Base-by-base conservation (phyloP, 2,797 vertebrate genomes). In the Lycodopsis pacificus region DNA sequence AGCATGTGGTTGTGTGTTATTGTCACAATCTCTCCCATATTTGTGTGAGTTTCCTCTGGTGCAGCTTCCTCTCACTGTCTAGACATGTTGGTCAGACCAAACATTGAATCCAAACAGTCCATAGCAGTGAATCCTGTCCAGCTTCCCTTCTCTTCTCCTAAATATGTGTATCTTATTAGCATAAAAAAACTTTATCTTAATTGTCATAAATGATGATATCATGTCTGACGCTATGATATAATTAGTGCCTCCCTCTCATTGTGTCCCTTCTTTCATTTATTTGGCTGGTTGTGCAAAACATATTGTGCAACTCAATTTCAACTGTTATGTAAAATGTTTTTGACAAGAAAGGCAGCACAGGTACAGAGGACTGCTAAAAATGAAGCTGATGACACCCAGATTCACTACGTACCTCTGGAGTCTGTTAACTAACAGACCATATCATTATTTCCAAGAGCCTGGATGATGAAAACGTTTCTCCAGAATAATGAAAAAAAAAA, bases 1-100 rank as follows among this genome's bases (percentile, higher is more conserved):
- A 40, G 42, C 17, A 66, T 61, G 71, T 51, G 71, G 59, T 36
- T 65, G 65, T 69, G 30, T 65, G 61, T 70, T 69, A 11, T 38
- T 49, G 27, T 27, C 25, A 4, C 1, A 3, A n/a, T 61, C 22
- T 22, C 49, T n/a, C 25, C 22, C 3, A 15, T 59, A 61, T 59
- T 22, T 25, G 27, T 10, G 30, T 69, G 42, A 22, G 65, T 64
- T 57, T 79, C 49, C 22, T 54, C n/a, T 64, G 40, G 17, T 75
- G 27, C 27, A 54, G 65, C 58, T 63, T 64, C 38, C 65, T 61
- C 54, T 62, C 54, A 53, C 69, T 46, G 57, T 57, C 42, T 61
- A 64, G 74, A 82, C 65, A 19, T 30, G 32, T 6, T 17, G 25
- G 25, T 67, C 57, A 42, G 32, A 36, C 57, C 42, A 67, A 46